Evolutionary conservation across 2,113 vertebrate genomes (phyloP).

Genomic region (Brachypteracias leptosomus): DNA sequence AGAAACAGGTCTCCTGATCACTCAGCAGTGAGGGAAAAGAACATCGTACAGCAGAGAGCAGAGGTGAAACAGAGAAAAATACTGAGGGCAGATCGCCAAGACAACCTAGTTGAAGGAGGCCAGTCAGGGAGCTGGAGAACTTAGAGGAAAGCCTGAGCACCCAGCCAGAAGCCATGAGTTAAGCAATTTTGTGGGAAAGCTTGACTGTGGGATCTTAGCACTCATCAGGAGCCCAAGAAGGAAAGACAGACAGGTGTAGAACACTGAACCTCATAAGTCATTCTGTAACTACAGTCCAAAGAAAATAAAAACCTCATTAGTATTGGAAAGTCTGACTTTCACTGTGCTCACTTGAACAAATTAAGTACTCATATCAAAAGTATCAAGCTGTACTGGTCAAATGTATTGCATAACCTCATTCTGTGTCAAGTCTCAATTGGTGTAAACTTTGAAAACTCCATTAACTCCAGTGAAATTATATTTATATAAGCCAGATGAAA

Average conservation of each 20-base stretch:
- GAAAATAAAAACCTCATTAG: constrained; percentile 41
- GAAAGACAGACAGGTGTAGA: constrained; percentile 42
- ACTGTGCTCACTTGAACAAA: background rate
- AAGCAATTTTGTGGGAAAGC: constrained; percentile 23
- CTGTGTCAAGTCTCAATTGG: background rate
- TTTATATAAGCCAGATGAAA: background rate
- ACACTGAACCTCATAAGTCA: constrained; percentile 2
- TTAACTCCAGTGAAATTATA: background rate
- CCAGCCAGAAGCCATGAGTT: constrained; percentile 24
- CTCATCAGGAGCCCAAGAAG: background rate
- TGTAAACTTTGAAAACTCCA: constrained; percentile 10
- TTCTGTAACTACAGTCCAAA: constrained; percentile 6
- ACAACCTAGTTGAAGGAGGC: background rate
- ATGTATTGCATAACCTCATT: constrained; percentile 25
- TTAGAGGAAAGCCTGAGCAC: background rate
- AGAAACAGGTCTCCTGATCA: background rate
- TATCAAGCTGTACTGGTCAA: constrained; percentile 22
- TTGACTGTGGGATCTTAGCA: background rate
- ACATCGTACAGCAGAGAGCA: background rate
- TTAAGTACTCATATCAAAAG: constrained; percentile 3
- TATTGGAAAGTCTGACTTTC: constrained; percentile 23
- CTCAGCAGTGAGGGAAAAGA: background rate
- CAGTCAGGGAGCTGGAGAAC: background rate
- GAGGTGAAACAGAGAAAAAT: background rate
- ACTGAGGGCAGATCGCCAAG: background rate